Evolutionary conservation across 92 coral and sea anemone species (phyloP), one percentile per base, ranked within the genome.

Genomic region (Palythoa heliodiscus): DNA sequence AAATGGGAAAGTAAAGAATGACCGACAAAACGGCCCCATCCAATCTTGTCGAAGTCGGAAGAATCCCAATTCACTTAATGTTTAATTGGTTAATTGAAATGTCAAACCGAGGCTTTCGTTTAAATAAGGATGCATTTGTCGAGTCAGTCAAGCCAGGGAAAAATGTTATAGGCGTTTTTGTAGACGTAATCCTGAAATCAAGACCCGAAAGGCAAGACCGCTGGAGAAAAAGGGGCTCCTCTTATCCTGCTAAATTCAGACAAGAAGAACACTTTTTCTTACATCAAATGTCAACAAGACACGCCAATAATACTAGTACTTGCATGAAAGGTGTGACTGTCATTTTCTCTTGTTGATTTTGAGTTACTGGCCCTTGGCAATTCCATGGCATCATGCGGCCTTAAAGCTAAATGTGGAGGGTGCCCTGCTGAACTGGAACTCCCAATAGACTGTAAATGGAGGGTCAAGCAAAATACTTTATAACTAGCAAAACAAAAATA

Each of bases 171-270:
- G 88, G 53, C 43, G 82, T 67, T 90, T 83, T 79, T 20, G 83
- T 17, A 87, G 66, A 80, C 86, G 88, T 11, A 90, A 90, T 82
- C 91, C 91, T 52, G 74, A 83, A 84, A 82, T 90, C 19, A 90
- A 88, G 68, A 38, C 85, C 29, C 86, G 91, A 16, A 87, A 87
- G 53, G 35, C 71, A 66, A 66, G 89, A n/a, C 89, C 87, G 12
- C 87, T 87, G 70, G 84, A 83, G 77, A 87, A 82, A 48, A 90
- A 83, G 29, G 35, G 35, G 35, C 35, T 29, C 35, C 35, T 29
- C 35, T 29, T 29, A 29, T 29, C 35, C 35, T 29, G 35, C 35
- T 29, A 29, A 29, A 29, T 29, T 29, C 35, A 29, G 35, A 29
- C 35, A 29, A 29, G 1, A 29, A 29, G 35, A 1, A 29, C 35